Base-by-base conservation (phyloP, 1,140 invertebrate genomes). In the Neodiprion pinetum region DNA sequence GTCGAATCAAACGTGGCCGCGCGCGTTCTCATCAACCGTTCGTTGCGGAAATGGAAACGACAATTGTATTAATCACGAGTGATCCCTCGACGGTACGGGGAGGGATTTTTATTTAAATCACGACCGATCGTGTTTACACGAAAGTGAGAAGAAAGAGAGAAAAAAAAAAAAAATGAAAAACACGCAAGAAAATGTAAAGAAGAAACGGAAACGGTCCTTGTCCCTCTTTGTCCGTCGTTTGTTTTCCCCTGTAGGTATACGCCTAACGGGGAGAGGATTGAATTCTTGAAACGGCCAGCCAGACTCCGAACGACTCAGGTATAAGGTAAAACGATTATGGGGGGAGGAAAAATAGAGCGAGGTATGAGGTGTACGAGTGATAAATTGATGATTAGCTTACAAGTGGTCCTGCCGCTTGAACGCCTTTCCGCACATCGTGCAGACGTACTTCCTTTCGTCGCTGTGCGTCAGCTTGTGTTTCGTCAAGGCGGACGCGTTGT, bases 361-460 rank as follows among this genome's bases (percentile, higher is more conserved):
- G 23, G 71, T 77, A 72, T 69, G 23, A 76, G 72, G 72, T 65
- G 73, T 67, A 69, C 12, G 12, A 69, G 40, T 21, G n/a, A 11
- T 12, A 47, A 47, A 69, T 69, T 69, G 67, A 69, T 10, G 71
- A 21, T 71, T 70, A 81, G 96, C 96, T 97, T 91, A 98, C 96
- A 99, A 93, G 91, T 99, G 98, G 91, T 99, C 98, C 90, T 99
- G 97, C 87, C 97, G 92, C 90, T 99, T 99, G 91, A 99, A 99
- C 79, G 97, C 97, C 90, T 99, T 99, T 72, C 95, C 93, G 89
- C 98, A 99, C 86, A 98, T 94, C 80, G 92, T 93, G 88, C 98
- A 99, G 75, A 97, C 94, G 88, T 98, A 99, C 89, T 98, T 98
- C 81, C 98, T 89, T 86, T 99, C 97, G 89, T 99, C 97, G 89